phyloP scores from a whole-genome alignment of 2,888 invertebrate species.

The Sminthurinus aureus region DNA sequence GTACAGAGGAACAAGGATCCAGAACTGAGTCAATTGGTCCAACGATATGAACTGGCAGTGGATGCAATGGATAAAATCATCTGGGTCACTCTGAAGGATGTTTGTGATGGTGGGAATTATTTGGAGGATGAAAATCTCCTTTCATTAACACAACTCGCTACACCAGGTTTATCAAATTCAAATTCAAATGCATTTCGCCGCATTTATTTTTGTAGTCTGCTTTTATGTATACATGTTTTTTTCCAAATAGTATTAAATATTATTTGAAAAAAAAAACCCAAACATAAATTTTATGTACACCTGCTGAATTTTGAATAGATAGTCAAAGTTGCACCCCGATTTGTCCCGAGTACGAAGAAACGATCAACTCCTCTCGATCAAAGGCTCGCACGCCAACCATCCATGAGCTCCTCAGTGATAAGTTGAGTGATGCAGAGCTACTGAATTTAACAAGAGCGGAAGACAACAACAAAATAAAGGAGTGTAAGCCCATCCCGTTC shows the following conservation, averaged over 20 bases:
- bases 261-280: no score
- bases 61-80: no score
- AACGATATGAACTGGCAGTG: no score
- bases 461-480: neutral
- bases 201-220: no score
- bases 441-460: neutral
- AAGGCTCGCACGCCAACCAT: neutral
- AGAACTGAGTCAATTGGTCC: neutral
- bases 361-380: neutral
- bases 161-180: neutral
- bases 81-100: conserved; percentile 8
- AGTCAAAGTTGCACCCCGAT: conserved; percentile 16
- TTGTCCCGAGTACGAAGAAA: conserved; percentile 10
- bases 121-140: conserved; percentile 12
- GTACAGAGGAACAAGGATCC: conserved; percentile 24
- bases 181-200: neutral
- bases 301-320: neutral
- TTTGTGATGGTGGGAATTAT: conserved; percentile 25
- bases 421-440: no score
- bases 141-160: neutral
- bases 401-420: no score
- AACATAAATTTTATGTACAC: neutral
- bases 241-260: no score
- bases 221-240: no score
- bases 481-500: conserved; percentile 19